Evolutionary conservation across 1,140 invertebrate species (phyloP).

Genomic region (Drosophila erecta): DNA sequence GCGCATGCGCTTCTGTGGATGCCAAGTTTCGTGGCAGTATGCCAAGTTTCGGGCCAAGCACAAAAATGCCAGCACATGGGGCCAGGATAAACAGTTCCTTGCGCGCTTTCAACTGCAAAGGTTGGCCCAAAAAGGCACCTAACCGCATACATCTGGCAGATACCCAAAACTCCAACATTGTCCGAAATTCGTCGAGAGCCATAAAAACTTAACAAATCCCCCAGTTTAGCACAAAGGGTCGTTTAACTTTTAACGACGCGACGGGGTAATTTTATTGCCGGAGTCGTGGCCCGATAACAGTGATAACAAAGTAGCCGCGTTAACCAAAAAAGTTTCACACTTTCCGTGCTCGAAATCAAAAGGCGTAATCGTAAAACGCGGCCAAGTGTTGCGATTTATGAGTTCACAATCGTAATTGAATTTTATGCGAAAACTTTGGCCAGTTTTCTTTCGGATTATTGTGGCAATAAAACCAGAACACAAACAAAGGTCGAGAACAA

Average conservation of each 20-base stretch:
- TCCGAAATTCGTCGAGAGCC: slow-evolving; percentile 10
- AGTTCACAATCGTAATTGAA: slow-evolving; percentile 76
- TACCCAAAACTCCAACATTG: slow-evolving; percentile 5
- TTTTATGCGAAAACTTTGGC: slow-evolving; percentile 72
- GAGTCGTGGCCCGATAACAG: slow-evolving; percentile 60
- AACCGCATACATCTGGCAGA: neutral
- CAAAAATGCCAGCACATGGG: slow-evolving; percentile 67
- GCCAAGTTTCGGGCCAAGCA: slow-evolving; percentile 56
- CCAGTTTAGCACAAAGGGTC: slow-evolving; percentile 50
- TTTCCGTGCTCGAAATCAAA: slow-evolving; percentile 58
- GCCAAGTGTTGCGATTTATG: slow-evolving; percentile 74
- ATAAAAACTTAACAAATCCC: slow-evolving; percentile 53
- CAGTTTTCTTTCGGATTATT: slow-evolving; percentile 36
- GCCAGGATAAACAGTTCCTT: slow-evolving; percentile 67
- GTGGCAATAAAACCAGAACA: slow-evolving; percentile 56
- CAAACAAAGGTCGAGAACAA: slow-evolving; percentile 23
- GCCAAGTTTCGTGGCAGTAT: slow-evolving; percentile 60
- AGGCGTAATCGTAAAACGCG: slow-evolving; percentile 61
- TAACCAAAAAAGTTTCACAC: slow-evolving; percentile 41
- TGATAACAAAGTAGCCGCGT: slow-evolving; percentile 61
- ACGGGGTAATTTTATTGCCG: slow-evolving; percentile 67
- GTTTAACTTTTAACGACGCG: slow-evolving; percentile 64
- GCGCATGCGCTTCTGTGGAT: slow-evolving; percentile 63
- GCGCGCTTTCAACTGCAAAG: slow-evolving; percentile 76
- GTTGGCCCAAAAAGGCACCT: slow-evolving; percentile 43